These are phyloP conservation scores for Mohoua ochrocephala DNA, from an alignment of 2,113 vertebrate genomes.

Conservation along the genomic window DNA sequence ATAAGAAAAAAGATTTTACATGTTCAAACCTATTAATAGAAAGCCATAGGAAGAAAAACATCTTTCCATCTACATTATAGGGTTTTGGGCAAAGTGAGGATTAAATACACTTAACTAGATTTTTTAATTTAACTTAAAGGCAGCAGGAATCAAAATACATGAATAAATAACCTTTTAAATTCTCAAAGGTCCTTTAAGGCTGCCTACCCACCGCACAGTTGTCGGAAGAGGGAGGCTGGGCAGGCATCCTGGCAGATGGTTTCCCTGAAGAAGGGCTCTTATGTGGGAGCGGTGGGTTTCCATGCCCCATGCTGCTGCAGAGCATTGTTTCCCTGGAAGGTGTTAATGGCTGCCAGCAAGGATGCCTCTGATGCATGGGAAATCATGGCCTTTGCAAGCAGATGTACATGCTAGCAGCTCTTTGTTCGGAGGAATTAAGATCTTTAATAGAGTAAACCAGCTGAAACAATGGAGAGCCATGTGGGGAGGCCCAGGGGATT, in stretches of 20 bases:
- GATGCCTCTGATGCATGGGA: neutral
- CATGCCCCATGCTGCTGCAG: neutral
- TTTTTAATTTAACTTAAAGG: neutral
- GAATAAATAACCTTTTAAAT: neutral
- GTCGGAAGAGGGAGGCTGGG: neutral
- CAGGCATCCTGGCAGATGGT: neutral
- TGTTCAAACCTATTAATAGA: neutral
- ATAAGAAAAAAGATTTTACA: neutral
- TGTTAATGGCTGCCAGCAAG: constrained; percentile 31
- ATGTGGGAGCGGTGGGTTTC: neutral
- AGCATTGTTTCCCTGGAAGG: neutral
- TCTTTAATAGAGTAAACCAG: constrained; percentile 34
- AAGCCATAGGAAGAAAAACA: neutral
- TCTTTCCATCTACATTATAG: neutral
- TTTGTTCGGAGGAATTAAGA: constrained; percentile 9
- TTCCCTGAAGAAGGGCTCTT: neutral
- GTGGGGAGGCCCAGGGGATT: constrained; percentile 27
- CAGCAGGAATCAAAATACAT: neutral
- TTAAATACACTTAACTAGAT: neutral
- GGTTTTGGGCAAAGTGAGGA: neutral
- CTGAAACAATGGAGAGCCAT: constrained; percentile 18
- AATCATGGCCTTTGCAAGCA: neutral
- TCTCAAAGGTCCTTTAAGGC: neutral
- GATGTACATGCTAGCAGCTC: neutral
- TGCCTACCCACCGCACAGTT: neutral